Evolutionary conservation across 2,888 invertebrate species (phyloP).

Genomic region (Lingula anatina): DNA sequence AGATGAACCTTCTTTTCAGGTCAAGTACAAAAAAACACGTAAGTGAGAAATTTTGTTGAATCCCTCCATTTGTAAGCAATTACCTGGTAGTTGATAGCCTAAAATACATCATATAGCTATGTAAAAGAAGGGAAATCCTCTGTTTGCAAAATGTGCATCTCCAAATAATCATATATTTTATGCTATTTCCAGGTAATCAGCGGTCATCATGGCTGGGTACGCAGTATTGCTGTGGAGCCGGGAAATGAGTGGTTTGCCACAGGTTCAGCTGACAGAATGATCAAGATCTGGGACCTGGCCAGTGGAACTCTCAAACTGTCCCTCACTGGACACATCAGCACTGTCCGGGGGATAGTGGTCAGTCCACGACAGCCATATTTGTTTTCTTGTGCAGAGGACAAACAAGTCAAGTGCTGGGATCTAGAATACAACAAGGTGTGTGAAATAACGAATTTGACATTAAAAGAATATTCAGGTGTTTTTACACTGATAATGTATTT

Average conservation of each 20-base stretch:
- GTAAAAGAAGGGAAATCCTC: neutral
- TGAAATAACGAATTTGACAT: constrained; percentile 61
- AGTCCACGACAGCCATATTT: constrained; percentile 93
- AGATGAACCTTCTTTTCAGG: too few species aligned
- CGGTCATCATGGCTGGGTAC: constrained; percentile 92
- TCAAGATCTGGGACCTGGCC: constrained; percentile 98
- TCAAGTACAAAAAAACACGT: too few species aligned
- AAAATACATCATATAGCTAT: neutral
- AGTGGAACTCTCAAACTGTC: constrained; percentile 93
- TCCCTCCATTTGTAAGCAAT: neutral
- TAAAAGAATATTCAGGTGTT: neutral
- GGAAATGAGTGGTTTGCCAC: constrained; percentile 93
- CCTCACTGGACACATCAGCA: constrained; percentile 96
- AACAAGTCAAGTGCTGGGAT: constrained; percentile 99
- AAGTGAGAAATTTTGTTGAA: neutral
- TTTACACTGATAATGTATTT: too few species aligned
- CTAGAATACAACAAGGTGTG: constrained; percentile 93
- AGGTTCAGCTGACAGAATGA: constrained; percentile 95
- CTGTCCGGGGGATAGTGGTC: constrained; percentile 91
- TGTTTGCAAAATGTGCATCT: too few species aligned
- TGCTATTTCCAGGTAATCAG: constrained; percentile 66
- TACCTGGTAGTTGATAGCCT: neutral
- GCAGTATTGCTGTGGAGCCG: constrained; percentile 95
- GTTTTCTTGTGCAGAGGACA: constrained; percentile 98
- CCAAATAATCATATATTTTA: too few species aligned